Percentiles rank a stretch among this genome's conserved stretches.
phyloP scores from a whole-genome alignment of 1,140 invertebrate genomes.

The Meteorus sp. region DNA sequence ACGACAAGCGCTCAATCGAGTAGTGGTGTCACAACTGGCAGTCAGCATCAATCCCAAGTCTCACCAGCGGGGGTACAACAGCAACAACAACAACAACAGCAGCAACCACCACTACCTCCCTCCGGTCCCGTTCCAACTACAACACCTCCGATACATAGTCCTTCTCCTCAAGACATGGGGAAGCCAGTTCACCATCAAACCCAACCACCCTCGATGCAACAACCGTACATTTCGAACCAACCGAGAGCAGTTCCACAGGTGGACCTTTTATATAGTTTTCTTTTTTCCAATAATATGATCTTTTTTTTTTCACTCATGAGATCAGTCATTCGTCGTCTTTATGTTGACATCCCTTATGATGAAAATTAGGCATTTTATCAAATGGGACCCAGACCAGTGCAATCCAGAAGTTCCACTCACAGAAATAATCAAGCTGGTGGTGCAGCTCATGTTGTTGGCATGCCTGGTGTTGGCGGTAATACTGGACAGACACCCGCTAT shows the following conservation, averaged over 20 bases:
- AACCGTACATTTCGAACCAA: constrained; percentile 41
- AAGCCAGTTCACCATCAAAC: constrained; percentile 50
- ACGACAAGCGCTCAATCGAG: constrained; percentile 47
- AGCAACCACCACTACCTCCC: too few relatives aligned
- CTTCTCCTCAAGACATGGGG: constrained; percentile 52
- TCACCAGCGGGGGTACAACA: constrained; percentile 46
- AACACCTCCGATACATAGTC: constrained; percentile 47
- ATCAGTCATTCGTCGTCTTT: too few relatives aligned
- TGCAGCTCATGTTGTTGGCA: constrained; percentile 42
- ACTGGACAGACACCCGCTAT: constrained; percentile 45
- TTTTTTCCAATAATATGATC: too few relatives aligned
- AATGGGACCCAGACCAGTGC: constrained; percentile 42
- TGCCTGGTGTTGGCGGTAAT: constrained; percentile 39
- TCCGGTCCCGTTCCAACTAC: constrained; percentile 47
- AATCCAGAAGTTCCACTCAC: constrained; percentile 44
- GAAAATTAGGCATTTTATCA: constrained; percentile 41
- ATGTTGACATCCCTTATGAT: not conserved
- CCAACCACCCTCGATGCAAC: constrained; percentile 41
- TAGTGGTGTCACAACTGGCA: constrained; percentile 42
- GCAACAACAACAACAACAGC: constrained; percentile 46
- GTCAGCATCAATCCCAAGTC: constrained; percentile 43
- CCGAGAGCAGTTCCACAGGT: constrained; percentile 42
- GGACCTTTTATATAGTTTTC: not conserved
- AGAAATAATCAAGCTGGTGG: constrained; percentile 43
- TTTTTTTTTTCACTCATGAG: too few relatives aligned